Conservation (phyloP, 2,113 vertebrate genomes). For the Rhineura floridana region DNA sequence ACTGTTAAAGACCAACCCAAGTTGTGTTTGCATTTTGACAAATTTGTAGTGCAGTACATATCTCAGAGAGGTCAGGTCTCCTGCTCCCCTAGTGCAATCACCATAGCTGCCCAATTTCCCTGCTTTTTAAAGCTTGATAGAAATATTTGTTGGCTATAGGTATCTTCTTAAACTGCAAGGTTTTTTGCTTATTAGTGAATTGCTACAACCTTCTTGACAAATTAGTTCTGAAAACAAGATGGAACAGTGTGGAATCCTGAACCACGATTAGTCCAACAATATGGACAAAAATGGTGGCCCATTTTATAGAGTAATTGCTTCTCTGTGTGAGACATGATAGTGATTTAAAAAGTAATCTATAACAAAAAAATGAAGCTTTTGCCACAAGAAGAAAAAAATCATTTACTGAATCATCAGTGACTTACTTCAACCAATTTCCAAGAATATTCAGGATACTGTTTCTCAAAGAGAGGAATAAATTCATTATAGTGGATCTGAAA, state of each 20-base stretch:
- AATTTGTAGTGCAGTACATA: too few species aligned
- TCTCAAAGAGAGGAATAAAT: constrained; percentile 91
- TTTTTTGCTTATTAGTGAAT: too few species aligned
- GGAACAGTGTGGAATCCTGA: too few species aligned
- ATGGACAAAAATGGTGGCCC: not conserved
- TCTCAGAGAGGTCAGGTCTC: too few species aligned
- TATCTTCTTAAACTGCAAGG: too few species aligned
- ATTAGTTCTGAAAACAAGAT: not conserved
- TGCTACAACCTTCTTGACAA: not conserved
- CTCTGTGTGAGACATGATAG: not conserved
- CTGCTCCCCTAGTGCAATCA: too few species aligned
- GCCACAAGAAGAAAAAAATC: not conserved
- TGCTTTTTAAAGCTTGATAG: too few species aligned
- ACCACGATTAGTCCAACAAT: not conserved
- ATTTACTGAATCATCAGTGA: not conserved
- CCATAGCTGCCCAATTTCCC: too few species aligned
- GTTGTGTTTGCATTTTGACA: too few species aligned
- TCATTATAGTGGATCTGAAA: constrained; percentile 88
- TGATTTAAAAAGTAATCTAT: not conserved
- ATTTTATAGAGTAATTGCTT: not conserved
- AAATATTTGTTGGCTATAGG: too few species aligned
- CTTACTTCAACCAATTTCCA: constrained; percentile 88
- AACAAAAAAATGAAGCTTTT: not conserved
- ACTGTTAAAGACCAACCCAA: too few species aligned
- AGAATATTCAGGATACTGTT: constrained; percentile 86